Percentiles rank a stretch among this genome's conserved stretches.
Conservation (phyloP, 35 echinoderm and acorn worm species). For the Acanthaster planci region DNA sequence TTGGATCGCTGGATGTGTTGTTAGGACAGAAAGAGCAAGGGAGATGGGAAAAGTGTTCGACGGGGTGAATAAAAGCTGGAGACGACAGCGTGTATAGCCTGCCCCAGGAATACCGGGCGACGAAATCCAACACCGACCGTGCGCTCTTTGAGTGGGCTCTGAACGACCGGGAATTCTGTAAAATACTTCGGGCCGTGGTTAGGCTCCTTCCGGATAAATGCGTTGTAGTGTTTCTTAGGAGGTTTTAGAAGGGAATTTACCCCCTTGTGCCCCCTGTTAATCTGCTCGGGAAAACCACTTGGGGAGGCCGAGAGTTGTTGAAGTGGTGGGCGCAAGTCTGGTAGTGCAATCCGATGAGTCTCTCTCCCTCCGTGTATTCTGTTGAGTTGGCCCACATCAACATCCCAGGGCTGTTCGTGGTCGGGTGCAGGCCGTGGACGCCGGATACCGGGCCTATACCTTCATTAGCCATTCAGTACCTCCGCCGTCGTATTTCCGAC, state of each 20-base stretch:
- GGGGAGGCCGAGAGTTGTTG: constrained; percentile 20
- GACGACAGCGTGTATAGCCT: constrained; percentile 14
- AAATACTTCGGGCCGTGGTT: constrained; percentile 47
- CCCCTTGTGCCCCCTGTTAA: constrained; percentile 40
- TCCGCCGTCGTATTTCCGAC: constrained; percentile 31
- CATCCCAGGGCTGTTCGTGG: constrained; percentile 40
- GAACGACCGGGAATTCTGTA: constrained; percentile 40
- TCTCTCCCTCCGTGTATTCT: background rate
- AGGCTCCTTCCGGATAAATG: constrained; percentile 49
- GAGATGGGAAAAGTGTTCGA: background rate
- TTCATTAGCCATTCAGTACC: constrained; percentile 41
- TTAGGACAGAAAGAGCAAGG: background rate
- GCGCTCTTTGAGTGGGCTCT: constrained; percentile 29
- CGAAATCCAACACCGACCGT: constrained; percentile 42
- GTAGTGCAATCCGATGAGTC: constrained; percentile 16
- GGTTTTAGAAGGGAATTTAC: constrained; percentile 57
- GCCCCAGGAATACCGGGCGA: constrained; percentile 23
- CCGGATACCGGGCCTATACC: background rate
- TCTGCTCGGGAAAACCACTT: constrained; percentile 40
- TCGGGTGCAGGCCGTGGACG: background rate
- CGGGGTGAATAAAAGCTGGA: background rate
- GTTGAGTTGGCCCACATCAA: constrained; percentile 18
- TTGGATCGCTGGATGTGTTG: background rate
- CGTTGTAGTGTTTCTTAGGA: constrained; percentile 56
- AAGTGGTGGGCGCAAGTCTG: constrained; percentile 40